Evolutionary conservation across 2,113 vertebrate genomes (phyloP).

Genomic region (Salvator merianae): DNA sequence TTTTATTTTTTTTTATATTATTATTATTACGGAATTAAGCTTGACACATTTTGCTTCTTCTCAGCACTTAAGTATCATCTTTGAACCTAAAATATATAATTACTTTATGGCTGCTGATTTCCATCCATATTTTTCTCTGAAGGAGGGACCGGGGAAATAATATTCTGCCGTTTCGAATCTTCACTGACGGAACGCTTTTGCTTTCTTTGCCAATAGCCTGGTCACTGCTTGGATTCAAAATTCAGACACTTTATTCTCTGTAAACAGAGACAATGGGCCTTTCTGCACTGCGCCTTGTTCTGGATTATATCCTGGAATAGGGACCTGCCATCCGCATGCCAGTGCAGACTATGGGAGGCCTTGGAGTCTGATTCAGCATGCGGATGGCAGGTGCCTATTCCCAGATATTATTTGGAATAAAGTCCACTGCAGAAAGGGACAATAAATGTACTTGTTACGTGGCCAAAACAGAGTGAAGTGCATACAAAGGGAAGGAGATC

Average conservation of each 20-base stretch:
- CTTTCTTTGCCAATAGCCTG: fast-evolving
- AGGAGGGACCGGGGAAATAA: background rate
- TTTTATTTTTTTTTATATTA: constrained; percentile 53
- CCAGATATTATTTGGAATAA: too few relatives aligned
- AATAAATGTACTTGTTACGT: too few relatives aligned
- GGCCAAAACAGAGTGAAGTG: too few relatives aligned
- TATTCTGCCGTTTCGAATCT: background rate
- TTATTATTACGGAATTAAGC: constrained; percentile 47
- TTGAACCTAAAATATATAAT: constrained; percentile 50
- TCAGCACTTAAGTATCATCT: constrained; percentile 51
- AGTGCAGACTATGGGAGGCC: too few relatives aligned
- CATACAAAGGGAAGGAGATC: too few relatives aligned
- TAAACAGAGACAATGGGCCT: background rate
- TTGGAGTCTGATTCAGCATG: too few relatives aligned
- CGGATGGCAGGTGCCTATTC: too few relatives aligned
- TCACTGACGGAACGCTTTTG: background rate
- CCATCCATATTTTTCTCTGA: fast-evolving
- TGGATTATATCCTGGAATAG: too few relatives aligned
- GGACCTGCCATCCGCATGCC: too few relatives aligned
- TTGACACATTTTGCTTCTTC: constrained; percentile 44
- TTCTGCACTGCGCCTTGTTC: too few relatives aligned
- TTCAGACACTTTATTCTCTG: background rate
- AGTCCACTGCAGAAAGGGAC: too few relatives aligned
- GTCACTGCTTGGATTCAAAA: background rate
- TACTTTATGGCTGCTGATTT: constrained; percentile 17